A percentile compares a stretch with the other conserved stretches of the same genome.
phyloP scores from a whole-genome alignment of 2,797 vertebrate species.

The Tragopan temminckii region DNA sequence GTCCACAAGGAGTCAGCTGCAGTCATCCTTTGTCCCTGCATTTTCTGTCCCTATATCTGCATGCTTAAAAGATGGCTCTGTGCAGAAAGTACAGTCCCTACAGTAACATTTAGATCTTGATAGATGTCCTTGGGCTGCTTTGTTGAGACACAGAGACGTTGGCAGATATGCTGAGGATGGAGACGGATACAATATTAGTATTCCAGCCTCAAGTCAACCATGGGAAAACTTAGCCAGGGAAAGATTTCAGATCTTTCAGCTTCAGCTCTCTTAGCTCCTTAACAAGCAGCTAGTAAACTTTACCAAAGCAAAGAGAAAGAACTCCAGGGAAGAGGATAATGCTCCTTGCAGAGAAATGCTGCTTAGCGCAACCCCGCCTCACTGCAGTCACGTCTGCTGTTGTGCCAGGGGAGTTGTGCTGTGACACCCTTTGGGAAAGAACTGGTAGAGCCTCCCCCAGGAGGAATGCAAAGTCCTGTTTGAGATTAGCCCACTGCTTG shows the following conservation, averaged over 20 bases:
- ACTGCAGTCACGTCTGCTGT: constrained; percentile 42
- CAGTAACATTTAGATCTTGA: constrained; percentile 57
- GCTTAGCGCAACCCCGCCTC: neutral
- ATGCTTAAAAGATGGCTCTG: constrained; percentile 49
- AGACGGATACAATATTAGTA: constrained; percentile 33
- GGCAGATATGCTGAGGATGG: constrained; percentile 38
- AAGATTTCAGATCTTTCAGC: constrained; percentile 56
- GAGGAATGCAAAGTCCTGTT: constrained; percentile 28
- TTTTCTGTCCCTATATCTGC: constrained; percentile 12
- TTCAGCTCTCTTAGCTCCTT: constrained; percentile 45
- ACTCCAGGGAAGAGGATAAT: constrained; percentile 32
- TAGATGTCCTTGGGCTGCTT: constrained; percentile 59
- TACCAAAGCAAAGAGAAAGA: constrained; percentile 48
- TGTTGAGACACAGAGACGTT: constrained; percentile 34
- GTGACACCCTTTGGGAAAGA: neutral
- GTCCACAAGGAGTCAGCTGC: constrained; percentile 37
- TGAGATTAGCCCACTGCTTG: constrained; percentile 39
- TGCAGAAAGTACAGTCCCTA: constrained; percentile 50
- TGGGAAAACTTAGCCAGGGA: constrained; percentile 42
- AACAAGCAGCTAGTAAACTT: constrained; percentile 61
- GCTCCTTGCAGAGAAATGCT: constrained; percentile 35
- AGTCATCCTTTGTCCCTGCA: constrained; percentile 44
- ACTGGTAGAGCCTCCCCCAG: neutral
- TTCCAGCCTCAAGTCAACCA: constrained; percentile 63
- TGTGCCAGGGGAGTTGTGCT: constrained; percentile 19